A percentile compares a stretch with the other conserved stretches of the same genome.
These are phyloP conservation scores for Periophthalmus modestus DNA, from an alignment of 2,113 vertebrate genomes.

Conservation along the genomic window DNA sequence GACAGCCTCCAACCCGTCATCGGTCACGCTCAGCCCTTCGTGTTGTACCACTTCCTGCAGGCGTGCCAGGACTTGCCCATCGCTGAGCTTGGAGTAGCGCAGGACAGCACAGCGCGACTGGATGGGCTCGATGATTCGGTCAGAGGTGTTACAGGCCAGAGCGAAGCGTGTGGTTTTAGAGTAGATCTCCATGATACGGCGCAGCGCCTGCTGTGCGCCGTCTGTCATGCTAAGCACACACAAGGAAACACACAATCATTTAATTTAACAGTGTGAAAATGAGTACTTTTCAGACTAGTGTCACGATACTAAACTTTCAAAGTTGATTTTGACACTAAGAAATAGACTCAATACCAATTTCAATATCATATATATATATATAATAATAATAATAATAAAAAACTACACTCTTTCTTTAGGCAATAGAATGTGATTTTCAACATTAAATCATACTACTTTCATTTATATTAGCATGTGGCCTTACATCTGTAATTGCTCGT, in stretches of 20 bases:
- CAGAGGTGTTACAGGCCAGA: slow-evolving; percentile 93
- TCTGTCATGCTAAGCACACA: slow-evolving; percentile 89
- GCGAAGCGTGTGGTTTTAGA: slow-evolving; percentile 97
- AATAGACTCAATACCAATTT: too few species aligned
- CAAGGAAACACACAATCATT: neutral
- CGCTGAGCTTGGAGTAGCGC: slow-evolving; percentile 92
- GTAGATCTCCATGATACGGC: slow-evolving; percentile 99
- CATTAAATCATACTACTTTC: too few species aligned
- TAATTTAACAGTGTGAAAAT: too few species aligned
- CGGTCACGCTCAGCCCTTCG: slow-evolving; percentile 82
- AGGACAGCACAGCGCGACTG: slow-evolving; percentile 96
- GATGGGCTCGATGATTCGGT: slow-evolving; percentile 98
- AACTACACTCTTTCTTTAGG: too few species aligned
- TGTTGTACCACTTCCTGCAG: slow-evolving; percentile 87
- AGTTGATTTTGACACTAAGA: too few species aligned
- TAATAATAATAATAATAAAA: too few species aligned
- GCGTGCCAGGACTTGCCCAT: slow-evolving; percentile 88
- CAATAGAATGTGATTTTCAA: too few species aligned
- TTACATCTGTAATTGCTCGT: too few species aligned
- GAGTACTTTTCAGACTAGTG: too few species aligned
- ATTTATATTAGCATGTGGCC: too few species aligned
- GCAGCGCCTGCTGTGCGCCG: slow-evolving; percentile 94
- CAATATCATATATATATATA: too few species aligned
- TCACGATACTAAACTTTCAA: too few species aligned
- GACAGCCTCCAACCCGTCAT: slow-evolving; percentile 94